These are phyloP conservation scores for Drosophila elegans DNA, from an alignment of 1,140 invertebrate genomes.

Conservation along the genomic window DNA sequence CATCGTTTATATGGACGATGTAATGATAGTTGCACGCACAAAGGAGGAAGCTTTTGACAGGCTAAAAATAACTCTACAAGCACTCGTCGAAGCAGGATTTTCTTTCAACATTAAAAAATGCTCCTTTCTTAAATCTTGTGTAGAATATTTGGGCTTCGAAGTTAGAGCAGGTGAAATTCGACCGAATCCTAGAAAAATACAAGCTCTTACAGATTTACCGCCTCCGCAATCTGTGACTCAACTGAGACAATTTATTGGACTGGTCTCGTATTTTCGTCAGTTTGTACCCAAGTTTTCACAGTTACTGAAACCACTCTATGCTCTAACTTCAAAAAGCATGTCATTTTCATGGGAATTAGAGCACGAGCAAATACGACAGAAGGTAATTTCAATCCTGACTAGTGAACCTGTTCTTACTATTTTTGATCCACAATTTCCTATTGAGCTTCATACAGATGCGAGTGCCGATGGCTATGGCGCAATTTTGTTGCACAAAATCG, in stretches of 20 bases:
- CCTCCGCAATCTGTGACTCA: neutral
- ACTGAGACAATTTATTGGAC: neutral
- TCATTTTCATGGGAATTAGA: neutral
- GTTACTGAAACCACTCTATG: too few species aligned
- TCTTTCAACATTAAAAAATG: neutral
- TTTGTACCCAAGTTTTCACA: too few species aligned
- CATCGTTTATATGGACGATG: neutral
- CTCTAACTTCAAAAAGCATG: too few species aligned
- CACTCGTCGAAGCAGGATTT: neutral
- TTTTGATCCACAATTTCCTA: neutral
- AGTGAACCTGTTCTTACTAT: neutral
- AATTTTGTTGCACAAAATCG: neutral
- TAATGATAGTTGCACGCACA: neutral
- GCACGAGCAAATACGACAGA: neutral
- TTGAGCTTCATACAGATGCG: neutral
- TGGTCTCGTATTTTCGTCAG: too few species aligned
- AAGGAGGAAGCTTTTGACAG: neutral
- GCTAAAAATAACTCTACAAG: neutral
- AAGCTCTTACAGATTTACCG: neutral
- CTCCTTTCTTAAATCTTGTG: neutral
- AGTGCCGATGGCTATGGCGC: constrained; percentile 4
- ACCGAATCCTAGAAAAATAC: neutral
- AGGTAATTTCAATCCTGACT: neutral
- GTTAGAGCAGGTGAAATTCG: neutral
- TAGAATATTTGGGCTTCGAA: neutral